These are phyloP conservation scores for Sebastes trivittatus DNA, from an alignment of 2,797 vertebrate species.

Conservation along the genomic window DNA sequence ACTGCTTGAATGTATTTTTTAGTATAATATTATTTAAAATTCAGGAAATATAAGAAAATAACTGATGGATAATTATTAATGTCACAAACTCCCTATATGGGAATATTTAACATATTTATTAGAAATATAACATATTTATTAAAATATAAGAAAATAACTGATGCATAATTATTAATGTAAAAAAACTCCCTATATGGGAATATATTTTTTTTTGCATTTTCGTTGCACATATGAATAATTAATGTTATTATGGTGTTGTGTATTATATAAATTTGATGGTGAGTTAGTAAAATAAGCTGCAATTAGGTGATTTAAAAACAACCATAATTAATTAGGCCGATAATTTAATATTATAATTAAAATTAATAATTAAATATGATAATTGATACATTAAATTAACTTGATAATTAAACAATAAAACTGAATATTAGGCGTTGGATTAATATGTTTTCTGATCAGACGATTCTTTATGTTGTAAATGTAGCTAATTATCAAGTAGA, in stretches of 20 bases:
- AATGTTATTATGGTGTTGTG: neutral
- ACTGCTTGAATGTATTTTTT: neutral
- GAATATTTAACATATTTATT: too few relatives aligned
- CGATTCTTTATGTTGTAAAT: neutral
- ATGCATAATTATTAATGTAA: accelerated
- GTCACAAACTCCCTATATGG: neutral
- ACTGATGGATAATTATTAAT: accelerated
- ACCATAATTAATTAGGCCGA: neutral
- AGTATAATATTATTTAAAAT: too few relatives aligned
- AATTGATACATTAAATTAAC: neutral
- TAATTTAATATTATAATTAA: too few relatives aligned
- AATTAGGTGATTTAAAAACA: neutral
- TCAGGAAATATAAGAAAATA: neutral
- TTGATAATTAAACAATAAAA: neutral
- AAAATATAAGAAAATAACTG: neutral
- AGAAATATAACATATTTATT: too few relatives aligned
- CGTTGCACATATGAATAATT: neutral
- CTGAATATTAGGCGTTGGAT: accelerated
- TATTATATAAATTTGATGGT: neutral
- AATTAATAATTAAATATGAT: too few relatives aligned
- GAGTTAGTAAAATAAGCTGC: neutral
- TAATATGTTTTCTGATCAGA: neutral
- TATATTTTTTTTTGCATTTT: neutral
- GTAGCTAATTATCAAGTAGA: neutral
- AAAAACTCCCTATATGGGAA: neutral